Conservation (phyloP, 2,888 invertebrate species). For the Drosophila colorata region DNA sequence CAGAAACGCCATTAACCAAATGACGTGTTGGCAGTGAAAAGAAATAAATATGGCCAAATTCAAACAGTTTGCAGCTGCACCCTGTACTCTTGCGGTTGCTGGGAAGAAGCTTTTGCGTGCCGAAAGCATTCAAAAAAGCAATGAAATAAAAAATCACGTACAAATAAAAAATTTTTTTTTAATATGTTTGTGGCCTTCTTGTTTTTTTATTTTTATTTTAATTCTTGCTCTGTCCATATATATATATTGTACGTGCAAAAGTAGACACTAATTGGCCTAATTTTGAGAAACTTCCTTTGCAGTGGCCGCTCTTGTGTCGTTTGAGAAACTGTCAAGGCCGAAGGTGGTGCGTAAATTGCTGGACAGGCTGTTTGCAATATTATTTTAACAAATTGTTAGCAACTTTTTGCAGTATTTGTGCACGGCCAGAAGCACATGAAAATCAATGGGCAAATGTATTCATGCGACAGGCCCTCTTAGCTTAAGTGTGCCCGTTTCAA, state of each 20-base stretch:
- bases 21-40: conserved; percentile 62
- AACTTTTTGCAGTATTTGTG: conserved; percentile 22
- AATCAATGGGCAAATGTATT: conserved; percentile 74
- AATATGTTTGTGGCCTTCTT: conserved; percentile 49
- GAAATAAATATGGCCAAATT: conserved; percentile 65
- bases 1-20: neutral
- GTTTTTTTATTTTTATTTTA: conserved; percentile 7
- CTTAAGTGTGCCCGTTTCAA: conserved; percentile 53
- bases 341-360: neutral
- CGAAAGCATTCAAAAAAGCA: conserved; percentile 47
- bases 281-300: conserved; percentile 36
- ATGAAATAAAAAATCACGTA: conserved; percentile 69
- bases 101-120: conserved; percentile 52
- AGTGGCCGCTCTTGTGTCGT: neutral
- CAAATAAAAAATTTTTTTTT: conserved; percentile 21
- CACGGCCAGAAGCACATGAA: conserved; percentile 55
- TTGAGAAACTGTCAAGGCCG: conserved; percentile 1
- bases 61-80: conserved; percentile 39
- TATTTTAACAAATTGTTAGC: conserved; percentile 14
- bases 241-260: conserved; percentile 15
- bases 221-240: conserved; percentile 12
- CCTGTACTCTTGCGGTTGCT: conserved; percentile 38
- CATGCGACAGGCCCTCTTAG: conserved; percentile 44
- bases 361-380: conserved; percentile 3
- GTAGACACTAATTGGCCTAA: conserved; percentile 73